Conservation (phyloP, 2,888 invertebrate genomes). For the Dynastes hyllus region DNA sequence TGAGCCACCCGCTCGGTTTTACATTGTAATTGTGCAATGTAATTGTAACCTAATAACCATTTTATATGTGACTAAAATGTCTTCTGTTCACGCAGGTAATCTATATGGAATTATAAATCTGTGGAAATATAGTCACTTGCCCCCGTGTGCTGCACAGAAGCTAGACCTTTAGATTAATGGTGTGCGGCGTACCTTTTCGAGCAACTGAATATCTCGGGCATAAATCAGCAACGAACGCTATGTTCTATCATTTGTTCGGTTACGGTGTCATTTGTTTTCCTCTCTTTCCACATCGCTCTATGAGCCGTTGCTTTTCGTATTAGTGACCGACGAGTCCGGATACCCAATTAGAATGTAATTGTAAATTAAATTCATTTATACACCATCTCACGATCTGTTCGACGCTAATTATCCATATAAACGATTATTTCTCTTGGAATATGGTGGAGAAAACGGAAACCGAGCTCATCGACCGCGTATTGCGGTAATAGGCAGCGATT, state of each 20-base stretch:
- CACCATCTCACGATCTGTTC: constrained; percentile 24
- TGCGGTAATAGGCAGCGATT: constrained; percentile 9
- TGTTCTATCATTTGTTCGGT: constrained; percentile 68
- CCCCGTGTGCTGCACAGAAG: constrained; percentile 62
- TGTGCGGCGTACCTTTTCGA: constrained; percentile 69
- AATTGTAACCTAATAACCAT: not conserved
- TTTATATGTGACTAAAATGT: not conserved
- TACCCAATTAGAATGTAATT: constrained; percentile 49
- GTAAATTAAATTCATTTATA: constrained; percentile 50
- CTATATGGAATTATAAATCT: constrained; percentile 16
- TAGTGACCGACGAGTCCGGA: not conserved
- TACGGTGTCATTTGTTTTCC: constrained; percentile 67
- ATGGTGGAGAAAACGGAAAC: constrained; percentile 16
- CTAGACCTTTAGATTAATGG: constrained; percentile 68
- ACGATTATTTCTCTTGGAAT: constrained; percentile 4
- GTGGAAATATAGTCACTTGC: constrained; percentile 31
- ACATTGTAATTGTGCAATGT: no score
- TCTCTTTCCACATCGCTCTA: constrained; percentile 52
- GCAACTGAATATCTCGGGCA: constrained; percentile 68
- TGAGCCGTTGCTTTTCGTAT: not conserved
- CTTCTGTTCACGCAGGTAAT: not conserved
- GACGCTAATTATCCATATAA: constrained; percentile 29
- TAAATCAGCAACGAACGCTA: constrained; percentile 68
- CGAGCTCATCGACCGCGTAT: not conserved
- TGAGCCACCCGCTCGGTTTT: no score